Evolutionary conservation across 1,140 invertebrate species (phyloP).

Genomic region (Sitophilus oryzae): DNA sequence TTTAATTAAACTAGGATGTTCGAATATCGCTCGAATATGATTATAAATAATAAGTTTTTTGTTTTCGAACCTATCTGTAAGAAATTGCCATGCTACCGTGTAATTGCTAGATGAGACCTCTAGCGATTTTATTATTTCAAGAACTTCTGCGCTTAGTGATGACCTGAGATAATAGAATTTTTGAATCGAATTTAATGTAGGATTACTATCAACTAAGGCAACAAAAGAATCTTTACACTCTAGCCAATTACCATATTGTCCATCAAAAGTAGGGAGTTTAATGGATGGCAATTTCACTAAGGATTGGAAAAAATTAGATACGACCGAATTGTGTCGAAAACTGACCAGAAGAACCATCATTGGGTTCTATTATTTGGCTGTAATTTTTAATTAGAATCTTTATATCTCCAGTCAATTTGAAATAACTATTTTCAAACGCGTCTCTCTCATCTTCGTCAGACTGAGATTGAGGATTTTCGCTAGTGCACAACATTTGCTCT

Average conservation of each 20-base stretch:
- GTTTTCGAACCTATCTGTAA: constrained; percentile 7
- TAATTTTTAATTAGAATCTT: too few species aligned
- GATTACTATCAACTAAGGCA: constrained; percentile 1
- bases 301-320: too few species aligned
- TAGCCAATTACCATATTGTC: constrained; percentile 10
- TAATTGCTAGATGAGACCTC: constrained; percentile 9
- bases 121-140: background rate
- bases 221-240: constrained; percentile 9
- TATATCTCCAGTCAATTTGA: too few species aligned
- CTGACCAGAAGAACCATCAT: too few species aligned
- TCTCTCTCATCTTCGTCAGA: too few species aligned
- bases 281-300: constrained; percentile 7
- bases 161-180: constrained; percentile 9
- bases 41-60: constrained; percentile 6
- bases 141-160: background rate
- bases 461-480: too few species aligned
- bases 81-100: background rate
- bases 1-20: constrained; percentile 2
- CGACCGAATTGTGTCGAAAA: too few species aligned
- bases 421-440: too few species aligned
- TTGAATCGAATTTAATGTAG: background rate
- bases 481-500: too few species aligned
- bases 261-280: constrained; percentile 6
- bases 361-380: too few species aligned
- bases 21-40: constrained; percentile 7